These are phyloP conservation scores for Sminthurides aquaticus DNA, from an alignment of 2,888 invertebrate species.

Conservation along the genomic window DNA sequence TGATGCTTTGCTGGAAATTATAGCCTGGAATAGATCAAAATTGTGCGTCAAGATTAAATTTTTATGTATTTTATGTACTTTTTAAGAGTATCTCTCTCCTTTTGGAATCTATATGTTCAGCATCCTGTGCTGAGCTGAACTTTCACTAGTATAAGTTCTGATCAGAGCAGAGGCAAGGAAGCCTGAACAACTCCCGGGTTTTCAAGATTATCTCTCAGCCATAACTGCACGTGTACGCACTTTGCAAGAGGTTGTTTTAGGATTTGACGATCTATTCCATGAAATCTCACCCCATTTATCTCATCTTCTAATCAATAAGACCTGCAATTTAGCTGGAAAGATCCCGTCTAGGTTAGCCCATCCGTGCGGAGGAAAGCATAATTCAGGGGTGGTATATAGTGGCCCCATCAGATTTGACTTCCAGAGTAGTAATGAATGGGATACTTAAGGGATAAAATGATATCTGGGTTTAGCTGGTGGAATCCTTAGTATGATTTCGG, in stretches of 20 bases:
- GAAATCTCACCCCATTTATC: not conserved
- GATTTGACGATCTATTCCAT: not conserved
- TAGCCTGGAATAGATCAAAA: not conserved
- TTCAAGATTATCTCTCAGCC: not conserved
- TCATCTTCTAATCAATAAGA: not conserved
- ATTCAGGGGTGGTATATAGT: too few relatives aligned
- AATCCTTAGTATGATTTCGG: too few relatives aligned
- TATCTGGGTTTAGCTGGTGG: too few relatives aligned
- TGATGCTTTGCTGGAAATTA: too few relatives aligned
- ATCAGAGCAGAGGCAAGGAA: not conserved
- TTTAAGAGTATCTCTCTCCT: not conserved
- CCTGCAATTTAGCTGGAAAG: not conserved
- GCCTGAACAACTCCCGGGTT: not conserved
- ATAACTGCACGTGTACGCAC: not conserved
- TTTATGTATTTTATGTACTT: too few relatives aligned
- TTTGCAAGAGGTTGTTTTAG: not conserved
- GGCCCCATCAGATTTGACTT: too few relatives aligned
- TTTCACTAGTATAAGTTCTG: not conserved
- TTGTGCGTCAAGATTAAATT: too few relatives aligned
- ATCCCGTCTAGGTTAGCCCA: too few relatives aligned
- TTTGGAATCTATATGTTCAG: not conserved
- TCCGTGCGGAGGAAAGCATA: too few relatives aligned
- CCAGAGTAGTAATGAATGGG: too few relatives aligned
- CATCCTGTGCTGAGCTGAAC: not conserved
- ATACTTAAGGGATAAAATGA: too few relatives aligned